A percentile compares a stretch with the other conserved stretches of the same genome.
Evolutionary conservation across 2,113 vertebrate genomes (phyloP).

Genomic region (Pollimyrus isidori): DNA sequence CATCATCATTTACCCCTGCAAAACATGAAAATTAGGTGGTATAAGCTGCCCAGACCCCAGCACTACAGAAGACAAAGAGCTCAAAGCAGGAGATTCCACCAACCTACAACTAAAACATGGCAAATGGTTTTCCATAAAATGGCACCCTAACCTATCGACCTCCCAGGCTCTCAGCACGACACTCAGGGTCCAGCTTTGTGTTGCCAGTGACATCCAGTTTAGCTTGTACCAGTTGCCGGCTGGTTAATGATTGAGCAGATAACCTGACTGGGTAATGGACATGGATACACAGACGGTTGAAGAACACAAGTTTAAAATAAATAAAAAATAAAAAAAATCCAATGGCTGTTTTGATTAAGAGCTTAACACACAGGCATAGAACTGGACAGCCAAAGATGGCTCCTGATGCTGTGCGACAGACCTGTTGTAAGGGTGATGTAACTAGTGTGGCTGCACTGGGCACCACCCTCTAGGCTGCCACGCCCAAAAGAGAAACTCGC

Average conservation of each 20-base stretch:
- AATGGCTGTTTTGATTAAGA: background rate
- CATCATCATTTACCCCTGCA: background rate
- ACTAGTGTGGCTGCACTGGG: background rate
- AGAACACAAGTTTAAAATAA: background rate
- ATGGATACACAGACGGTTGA: background rate
- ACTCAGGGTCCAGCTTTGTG: background rate
- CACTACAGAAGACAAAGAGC: background rate
- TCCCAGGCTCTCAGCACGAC: background rate
- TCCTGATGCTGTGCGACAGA: background rate
- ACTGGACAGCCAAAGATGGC: background rate
- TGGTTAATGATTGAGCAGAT: background rate
- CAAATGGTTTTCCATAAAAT: background rate
- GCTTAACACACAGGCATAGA: background rate
- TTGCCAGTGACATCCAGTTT: background rate
- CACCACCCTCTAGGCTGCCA: background rate
- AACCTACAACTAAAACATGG: background rate
- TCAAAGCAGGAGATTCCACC: background rate
- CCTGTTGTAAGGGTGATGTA: background rate
- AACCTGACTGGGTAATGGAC: background rate
- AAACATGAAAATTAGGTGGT: background rate
- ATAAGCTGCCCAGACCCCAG: background rate
- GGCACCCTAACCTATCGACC: background rate
- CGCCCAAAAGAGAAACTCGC: background rate
- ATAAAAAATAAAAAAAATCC: background rate
- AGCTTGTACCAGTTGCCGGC: background rate